phyloP scores from a whole-genome alignment of 2,888 invertebrate species.

The Ptilodon capucinus region DNA sequence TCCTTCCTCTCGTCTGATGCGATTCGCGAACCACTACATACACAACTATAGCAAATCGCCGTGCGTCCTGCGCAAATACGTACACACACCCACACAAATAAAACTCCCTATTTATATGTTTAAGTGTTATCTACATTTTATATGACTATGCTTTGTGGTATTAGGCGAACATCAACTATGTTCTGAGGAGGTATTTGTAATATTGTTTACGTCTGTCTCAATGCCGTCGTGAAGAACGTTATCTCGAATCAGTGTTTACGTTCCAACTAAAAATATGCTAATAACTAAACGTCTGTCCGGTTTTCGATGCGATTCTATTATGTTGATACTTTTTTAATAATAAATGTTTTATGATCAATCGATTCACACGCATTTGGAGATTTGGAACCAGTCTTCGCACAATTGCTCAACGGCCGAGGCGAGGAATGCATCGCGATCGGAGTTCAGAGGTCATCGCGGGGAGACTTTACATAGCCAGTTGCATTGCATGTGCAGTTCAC shows the following conservation, averaged over 20 bases:
- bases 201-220: conserved; percentile 13
- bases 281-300: conserved; percentile 38
- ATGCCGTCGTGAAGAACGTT: conserved; percentile 19
- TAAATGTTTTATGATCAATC: conserved; percentile 46
- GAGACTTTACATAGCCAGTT: conserved; percentile 34
- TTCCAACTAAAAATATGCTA: conserved; percentile 32
- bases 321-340: conserved; percentile 25
- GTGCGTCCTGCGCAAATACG: conserved; percentile 52
- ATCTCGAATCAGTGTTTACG: conserved; percentile 34
- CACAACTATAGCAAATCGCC: conserved; percentile 58
- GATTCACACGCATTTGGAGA: conserved; percentile 53
- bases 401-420: conserved; percentile 52
- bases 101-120: conserved; percentile 8
- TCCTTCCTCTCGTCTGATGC: conserved; percentile 77
- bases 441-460: conserved; percentile 63
- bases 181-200: conserved; percentile 27
- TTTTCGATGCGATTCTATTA: conserved; percentile 45
- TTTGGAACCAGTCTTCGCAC: conserved; percentile 60
- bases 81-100: conserved; percentile 32
- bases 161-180: conserved; percentile 45
- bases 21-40: conserved; percentile 71
- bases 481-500: conserved; percentile 32
- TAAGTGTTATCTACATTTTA: conserved; percentile 30
- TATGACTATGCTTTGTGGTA: conserved; percentile 22
- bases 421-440: conserved; percentile 38